Conservation (phyloP, 2,888 invertebrate species). For the Synanthedon formicaeformis region DNA sequence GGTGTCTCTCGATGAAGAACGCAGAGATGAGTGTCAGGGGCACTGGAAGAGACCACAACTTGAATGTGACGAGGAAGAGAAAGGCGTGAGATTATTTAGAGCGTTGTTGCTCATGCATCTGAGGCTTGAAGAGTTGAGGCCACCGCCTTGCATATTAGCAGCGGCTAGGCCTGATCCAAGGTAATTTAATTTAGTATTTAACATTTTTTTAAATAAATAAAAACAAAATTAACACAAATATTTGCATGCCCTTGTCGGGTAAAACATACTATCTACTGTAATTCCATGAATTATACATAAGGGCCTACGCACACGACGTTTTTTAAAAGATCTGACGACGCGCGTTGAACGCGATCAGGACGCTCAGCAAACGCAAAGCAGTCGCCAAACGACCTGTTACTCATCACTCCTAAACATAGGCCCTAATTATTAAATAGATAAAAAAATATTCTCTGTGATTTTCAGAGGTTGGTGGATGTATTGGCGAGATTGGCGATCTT, state of each 20-base stretch:
- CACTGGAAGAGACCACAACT: slow-evolving; percentile 55
- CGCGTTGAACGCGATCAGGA: no score
- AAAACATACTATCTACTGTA: no score
- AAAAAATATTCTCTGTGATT: not conserved
- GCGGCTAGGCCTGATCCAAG: slow-evolving; percentile 54
- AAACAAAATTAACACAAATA: not conserved
- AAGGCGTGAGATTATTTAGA: slow-evolving; percentile 60
- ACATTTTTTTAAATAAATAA: not conserved
- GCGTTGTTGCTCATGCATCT: slow-evolving; percentile 56
- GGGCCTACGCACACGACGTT: no score
- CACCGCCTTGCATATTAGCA: slow-evolving; percentile 49
- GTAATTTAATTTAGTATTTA: slow-evolving; percentile 14
- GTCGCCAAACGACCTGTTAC: no score
- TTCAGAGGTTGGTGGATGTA: slow-evolving; percentile 64
- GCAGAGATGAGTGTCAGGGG: slow-evolving; percentile 61
- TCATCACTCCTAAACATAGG: no score
- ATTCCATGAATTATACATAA: no score
- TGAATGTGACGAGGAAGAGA: slow-evolving; percentile 58
- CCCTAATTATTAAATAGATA: no score
- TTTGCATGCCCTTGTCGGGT: no score
- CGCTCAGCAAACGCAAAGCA: no score
- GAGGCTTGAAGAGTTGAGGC: slow-evolving; percentile 49
- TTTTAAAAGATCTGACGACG: no score
- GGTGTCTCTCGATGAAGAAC: slow-evolving; percentile 59
- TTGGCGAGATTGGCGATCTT: slow-evolving; percentile 61